Evolutionary conservation across 2,797 vertebrate species (phyloP).

Genomic region (Gymnoscopelus braueri): DNA sequence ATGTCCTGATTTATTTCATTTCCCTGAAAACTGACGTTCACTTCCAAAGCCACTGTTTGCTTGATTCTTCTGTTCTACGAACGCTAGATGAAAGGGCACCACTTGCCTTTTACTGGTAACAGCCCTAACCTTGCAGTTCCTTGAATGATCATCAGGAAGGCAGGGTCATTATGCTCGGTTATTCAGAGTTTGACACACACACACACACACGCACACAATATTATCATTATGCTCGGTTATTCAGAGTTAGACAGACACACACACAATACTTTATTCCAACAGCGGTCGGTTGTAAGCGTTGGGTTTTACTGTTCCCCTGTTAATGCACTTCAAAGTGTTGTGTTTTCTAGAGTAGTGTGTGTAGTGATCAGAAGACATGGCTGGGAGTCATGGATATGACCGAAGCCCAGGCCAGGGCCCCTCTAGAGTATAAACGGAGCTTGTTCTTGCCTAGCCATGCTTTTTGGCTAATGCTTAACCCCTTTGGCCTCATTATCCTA

Average conservation of each 20-base stretch:
- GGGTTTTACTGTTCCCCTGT: slow-evolving; percentile 57
- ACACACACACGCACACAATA: too few species aligned
- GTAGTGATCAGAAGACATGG: slow-evolving; percentile 80
- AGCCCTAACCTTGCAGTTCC: slow-evolving; percentile 18
- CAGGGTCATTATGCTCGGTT: slow-evolving; percentile 12
- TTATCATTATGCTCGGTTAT: slow-evolving; percentile 15
- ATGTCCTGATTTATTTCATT: too few species aligned
- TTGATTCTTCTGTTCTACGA: slow-evolving; percentile 5
- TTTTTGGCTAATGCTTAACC: slow-evolving; percentile 96
- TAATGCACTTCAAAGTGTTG: slow-evolving; percentile 72
- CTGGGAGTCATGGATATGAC: slow-evolving; percentile 47
- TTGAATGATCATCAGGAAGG: slow-evolving; percentile 1
- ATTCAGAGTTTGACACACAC: slow-evolving; percentile 14
- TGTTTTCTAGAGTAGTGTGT: slow-evolving; percentile 81
- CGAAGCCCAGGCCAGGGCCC: slow-evolving; percentile 76
- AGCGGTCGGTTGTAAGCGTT: slow-evolving; percentile 53
- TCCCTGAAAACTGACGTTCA: too few species aligned
- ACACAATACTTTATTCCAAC: slow-evolving; percentile 41
- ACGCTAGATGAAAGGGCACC: slow-evolving; percentile 17
- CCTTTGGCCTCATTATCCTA: slow-evolving; percentile 89
- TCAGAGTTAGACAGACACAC: slow-evolving; percentile 36
- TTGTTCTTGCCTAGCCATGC: slow-evolving; percentile 87
- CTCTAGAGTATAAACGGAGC: slow-evolving; percentile 86
- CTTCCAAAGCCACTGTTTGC: too few species aligned
- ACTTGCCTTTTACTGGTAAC: background rate